Base-by-base conservation (phyloP, 2,797 vertebrate genomes). In the Pampus argenteus region DNA sequence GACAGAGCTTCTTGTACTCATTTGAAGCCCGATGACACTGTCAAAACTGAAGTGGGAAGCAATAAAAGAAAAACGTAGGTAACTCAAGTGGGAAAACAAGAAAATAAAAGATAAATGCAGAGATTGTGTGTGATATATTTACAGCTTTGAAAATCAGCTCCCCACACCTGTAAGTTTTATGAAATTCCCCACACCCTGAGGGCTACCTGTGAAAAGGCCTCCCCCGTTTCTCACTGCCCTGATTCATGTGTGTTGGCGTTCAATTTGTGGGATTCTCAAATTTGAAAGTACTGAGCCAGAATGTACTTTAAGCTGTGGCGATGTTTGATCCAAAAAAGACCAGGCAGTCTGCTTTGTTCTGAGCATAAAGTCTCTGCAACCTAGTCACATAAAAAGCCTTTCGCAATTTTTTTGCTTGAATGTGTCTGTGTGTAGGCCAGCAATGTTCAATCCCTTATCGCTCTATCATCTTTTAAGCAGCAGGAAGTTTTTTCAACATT, bases 1-100 rank as follows among this genome's bases (percentile, higher is more conserved):
- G 59, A 91, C 90, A 64, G 91, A 90, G 66, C 82, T 91, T 42
- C 45, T 85, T 74, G 93, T 86, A 61, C 63, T 89, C 95, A 97
- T 96, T 22, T 96, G 95, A 57, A 99, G 94, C 45, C 98, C 97
- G 50, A 97, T 78, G 66, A 90, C 91, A 34, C 94, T 93, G 86
- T 95, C 94, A 91, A 97, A 99, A 79, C 98, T 98, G 75, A 55
- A 79, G 65, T 51, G 38, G 40, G 29, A 66, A 50, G 42, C 8
- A 42, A 78, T 52, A 76, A 59, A 55, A 71, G 42, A 57, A 70
- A 54, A 66, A 48, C 2, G 1, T 11, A 28, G 9, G 26, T 61
- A 48, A 54, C 36, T 48, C 2, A 58, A 44, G 5, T 40, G 0
- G 0, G 8, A 58, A 63, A 74, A 50, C n/a, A 56, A 72, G 26